phyloP scores from a whole-genome alignment of 2,888 invertebrate species.

The Phaedon cochleariae region DNA sequence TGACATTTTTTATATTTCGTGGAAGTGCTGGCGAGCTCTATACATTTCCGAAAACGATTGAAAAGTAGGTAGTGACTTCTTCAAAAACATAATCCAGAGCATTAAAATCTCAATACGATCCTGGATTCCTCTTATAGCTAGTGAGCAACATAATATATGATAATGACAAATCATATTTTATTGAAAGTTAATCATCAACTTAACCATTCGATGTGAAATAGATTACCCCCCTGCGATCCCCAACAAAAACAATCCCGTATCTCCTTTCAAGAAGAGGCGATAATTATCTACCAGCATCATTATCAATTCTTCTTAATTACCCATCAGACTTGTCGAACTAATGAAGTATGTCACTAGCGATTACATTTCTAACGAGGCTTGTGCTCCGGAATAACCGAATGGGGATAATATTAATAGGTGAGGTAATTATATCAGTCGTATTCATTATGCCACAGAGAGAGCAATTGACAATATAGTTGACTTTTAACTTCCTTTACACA shows the following conservation, averaged over 20 bases:
- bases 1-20: too few relatives aligned
- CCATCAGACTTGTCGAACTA: neutral
- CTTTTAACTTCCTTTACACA: too few relatives aligned
- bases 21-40: too few relatives aligned
- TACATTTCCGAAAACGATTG: too few relatives aligned
- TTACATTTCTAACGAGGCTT: neutral
- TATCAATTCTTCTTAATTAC: neutral
- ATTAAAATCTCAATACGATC: neutral
- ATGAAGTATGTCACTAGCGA: neutral
- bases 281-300: neutral
- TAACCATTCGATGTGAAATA: neutral
- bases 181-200: neutral
- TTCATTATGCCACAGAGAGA: too few relatives aligned
- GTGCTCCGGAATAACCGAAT: neutral
- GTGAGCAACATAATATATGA: neutral
- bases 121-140: neutral
- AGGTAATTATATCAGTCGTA: neutral
- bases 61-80: too few relatives aligned
- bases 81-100: too few relatives aligned
- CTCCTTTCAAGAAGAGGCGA: neutral
- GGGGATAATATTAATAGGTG: neutral
- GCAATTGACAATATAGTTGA: too few relatives aligned
- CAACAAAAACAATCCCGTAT: conserved; percentile 1
- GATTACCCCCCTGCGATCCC: neutral
- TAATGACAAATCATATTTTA: neutral